Percentiles rank a stretch among this genome's conserved stretches.
Evolutionary conservation across 1,140 invertebrate species (phyloP).

Genomic region (Plectus sambesii): DNA sequence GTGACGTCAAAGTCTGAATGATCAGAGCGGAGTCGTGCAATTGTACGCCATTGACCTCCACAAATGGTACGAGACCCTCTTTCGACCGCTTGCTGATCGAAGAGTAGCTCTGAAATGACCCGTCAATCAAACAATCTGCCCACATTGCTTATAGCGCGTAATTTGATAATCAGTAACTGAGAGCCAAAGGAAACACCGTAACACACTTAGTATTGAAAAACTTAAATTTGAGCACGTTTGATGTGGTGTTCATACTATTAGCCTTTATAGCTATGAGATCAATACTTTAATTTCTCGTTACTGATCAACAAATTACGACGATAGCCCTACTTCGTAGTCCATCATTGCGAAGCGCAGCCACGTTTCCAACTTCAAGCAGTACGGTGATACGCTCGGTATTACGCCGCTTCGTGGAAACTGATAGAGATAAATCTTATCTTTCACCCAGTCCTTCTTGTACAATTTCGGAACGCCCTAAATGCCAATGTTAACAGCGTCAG

Average conservation of each 20-base stretch:
- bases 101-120: not conserved
- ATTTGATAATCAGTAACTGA: no score
- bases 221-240: not conserved
- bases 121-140: no score
- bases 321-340: constrained; percentile 74
- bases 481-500: no score
- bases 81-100: constrained; percentile 54
- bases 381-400: constrained; percentile 75
- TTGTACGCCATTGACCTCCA: constrained; percentile 82
- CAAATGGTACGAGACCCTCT: constrained; percentile 79
- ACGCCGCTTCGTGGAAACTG: constrained; percentile 70
- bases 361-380: constrained; percentile 84
- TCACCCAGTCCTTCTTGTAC: constrained; percentile 67
- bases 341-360: constrained; percentile 75
- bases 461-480: no score
- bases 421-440: constrained; percentile 81
- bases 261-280: no score
- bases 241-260: no score
- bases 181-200: no score
- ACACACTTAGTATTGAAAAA: no score
- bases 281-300: no score
- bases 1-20: constrained; percentile 67
- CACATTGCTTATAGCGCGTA: no score
- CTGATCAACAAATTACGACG: no score
- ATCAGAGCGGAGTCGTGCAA: constrained; percentile 77